A percentile compares a stretch with the other conserved stretches of the same genome.
Conservation (phyloP, 2,888 invertebrate species). For the Scaptomyza tumidula region DNA sequence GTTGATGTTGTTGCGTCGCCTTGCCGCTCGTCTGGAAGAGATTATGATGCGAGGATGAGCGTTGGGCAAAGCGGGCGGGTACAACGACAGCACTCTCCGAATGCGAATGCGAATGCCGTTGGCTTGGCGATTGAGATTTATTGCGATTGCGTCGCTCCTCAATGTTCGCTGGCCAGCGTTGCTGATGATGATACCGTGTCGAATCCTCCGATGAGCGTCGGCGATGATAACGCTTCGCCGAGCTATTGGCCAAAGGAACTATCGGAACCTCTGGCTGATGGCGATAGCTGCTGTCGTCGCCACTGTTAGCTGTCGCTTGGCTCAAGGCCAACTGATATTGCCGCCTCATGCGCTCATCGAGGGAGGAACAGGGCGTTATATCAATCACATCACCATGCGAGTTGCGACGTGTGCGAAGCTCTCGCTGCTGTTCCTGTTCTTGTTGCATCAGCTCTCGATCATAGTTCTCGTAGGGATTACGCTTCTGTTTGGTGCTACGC, state of each 20-base stretch:
- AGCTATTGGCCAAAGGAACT: slow-evolving; percentile 39
- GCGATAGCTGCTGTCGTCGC: slow-evolving; percentile 73
- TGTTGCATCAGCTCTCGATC: slow-evolving; percentile 56
- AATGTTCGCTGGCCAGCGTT: slow-evolving; percentile 80
- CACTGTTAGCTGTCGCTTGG: slow-evolving; percentile 38
- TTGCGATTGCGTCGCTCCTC: slow-evolving; percentile 75
- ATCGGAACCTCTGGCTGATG: slow-evolving; percentile 36
- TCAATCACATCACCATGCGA: slow-evolving; percentile 70
- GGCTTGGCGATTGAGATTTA: slow-evolving; percentile 68
- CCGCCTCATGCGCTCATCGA: slow-evolving; percentile 76
- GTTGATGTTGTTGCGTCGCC: slow-evolving; percentile 34
- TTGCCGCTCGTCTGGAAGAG: slow-evolving; percentile 84
- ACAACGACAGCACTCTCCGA: slow-evolving; percentile 55
- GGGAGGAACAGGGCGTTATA: slow-evolving; percentile 75
- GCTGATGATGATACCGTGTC: slow-evolving; percentile 68
- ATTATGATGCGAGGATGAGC: slow-evolving; percentile 88
- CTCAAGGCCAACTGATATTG: slow-evolving; percentile 59
- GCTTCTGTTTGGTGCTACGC: slow-evolving; percentile 41
- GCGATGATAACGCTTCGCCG: slow-evolving; percentile 79
- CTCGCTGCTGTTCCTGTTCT: slow-evolving; percentile 22
- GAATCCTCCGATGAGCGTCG: slow-evolving; percentile 82
- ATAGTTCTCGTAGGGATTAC: slow-evolving; percentile 65
- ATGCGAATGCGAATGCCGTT: slow-evolving; percentile 55
- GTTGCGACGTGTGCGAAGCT: slow-evolving; percentile 56
- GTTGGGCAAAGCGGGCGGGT: slow-evolving; percentile 60